Conservation (phyloP, 2,888 invertebrate genomes). For the Agrilus mali region DNA sequence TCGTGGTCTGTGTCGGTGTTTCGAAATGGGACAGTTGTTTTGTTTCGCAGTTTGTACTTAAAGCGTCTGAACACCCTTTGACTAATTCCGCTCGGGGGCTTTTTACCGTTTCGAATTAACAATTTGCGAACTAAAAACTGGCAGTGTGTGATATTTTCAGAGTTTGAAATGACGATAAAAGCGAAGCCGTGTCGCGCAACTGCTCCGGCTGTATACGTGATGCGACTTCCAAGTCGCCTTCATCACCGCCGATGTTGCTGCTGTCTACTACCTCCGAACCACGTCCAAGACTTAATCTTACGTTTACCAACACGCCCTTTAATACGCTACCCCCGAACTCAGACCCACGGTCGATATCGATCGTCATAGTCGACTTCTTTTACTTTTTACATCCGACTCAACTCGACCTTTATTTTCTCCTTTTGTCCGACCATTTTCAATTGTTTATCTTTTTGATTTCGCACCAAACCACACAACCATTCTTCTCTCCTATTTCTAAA, state of each 20-base stretch:
- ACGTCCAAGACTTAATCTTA: conserved; percentile 32
- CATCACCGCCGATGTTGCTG: conserved; percentile 13
- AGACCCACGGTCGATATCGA: conserved; percentile 14
- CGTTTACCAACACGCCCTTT: conserved; percentile 20
- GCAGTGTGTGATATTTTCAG: conserved; percentile 31
- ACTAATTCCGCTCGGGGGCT: conserved; percentile 7
- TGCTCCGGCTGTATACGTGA: conserved; percentile 27
- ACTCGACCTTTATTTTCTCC: neutral
- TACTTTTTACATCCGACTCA: neutral
- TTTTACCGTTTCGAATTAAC: conserved; percentile 15
- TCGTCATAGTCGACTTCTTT: conserved; percentile 9
- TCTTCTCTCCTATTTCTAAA: neutral
- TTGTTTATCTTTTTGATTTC: conserved; percentile 3
- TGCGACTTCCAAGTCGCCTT: conserved; percentile 22
- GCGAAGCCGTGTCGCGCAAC: conserved; percentile 31
- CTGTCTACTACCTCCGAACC: conserved; percentile 16
- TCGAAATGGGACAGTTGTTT: neutral
- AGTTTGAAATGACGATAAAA: conserved; percentile 32
- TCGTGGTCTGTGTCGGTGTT: conserved; percentile 2
- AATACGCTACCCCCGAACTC: too few species aligned
- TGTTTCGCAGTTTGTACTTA: too few species aligned
- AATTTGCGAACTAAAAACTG: conserved; percentile 27
- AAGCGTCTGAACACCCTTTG: too few species aligned
- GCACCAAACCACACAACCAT: neutral
- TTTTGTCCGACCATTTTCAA: neutral